phyloP scores from a whole-genome alignment of 2,113 vertebrate species.

The Phyllostomus discolor region DNA sequence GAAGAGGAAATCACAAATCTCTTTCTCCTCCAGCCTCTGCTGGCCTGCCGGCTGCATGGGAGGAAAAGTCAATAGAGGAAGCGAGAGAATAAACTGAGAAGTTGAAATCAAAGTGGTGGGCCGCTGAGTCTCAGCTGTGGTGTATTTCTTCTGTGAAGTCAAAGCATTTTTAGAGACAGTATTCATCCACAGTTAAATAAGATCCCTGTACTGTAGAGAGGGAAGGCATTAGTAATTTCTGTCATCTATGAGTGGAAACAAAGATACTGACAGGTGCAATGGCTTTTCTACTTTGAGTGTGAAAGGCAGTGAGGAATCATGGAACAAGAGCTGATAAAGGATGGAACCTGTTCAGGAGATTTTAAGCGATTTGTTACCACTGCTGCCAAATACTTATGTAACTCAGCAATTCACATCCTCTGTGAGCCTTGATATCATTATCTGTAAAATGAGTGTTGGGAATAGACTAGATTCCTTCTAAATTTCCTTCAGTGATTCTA shows the following conservation, averaged over 20 bases:
- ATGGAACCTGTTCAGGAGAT: slow-evolving; percentile 16
- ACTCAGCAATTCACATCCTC: not conserved
- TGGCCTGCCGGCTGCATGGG: slow-evolving; percentile 50
- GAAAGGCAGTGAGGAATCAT: slow-evolving; percentile 24
- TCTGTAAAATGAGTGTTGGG: slow-evolving; percentile 1
- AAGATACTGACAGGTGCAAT: slow-evolving; percentile 9
- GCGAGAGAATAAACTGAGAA: slow-evolving; percentile 71
- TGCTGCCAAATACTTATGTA: not conserved
- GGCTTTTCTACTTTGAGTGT: slow-evolving; percentile 33
- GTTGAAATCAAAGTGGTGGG: slow-evolving; percentile 68
- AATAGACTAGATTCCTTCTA: not conserved
- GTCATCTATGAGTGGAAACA: slow-evolving; percentile 52
- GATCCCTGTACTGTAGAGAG: slow-evolving; percentile 41
- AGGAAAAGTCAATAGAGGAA: slow-evolving; percentile 71
- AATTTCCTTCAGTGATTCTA: not conserved
- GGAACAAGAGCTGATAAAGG: slow-evolving; percentile 43
- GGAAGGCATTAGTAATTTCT: slow-evolving; percentile 60
- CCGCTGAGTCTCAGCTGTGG: slow-evolving; percentile 46
- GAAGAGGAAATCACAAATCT: slow-evolving; percentile 62
- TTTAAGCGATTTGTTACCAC: slow-evolving; percentile 25
- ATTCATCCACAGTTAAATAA: slow-evolving; percentile 46
- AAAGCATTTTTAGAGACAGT: slow-evolving; percentile 57
- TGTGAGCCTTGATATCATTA: not conserved
- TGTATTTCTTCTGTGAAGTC: slow-evolving; percentile 55
- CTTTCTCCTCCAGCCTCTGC: slow-evolving; percentile 57